phyloP scores from a whole-genome alignment of 2,113 vertebrate genomes.

The Tor tambroides region DNA sequence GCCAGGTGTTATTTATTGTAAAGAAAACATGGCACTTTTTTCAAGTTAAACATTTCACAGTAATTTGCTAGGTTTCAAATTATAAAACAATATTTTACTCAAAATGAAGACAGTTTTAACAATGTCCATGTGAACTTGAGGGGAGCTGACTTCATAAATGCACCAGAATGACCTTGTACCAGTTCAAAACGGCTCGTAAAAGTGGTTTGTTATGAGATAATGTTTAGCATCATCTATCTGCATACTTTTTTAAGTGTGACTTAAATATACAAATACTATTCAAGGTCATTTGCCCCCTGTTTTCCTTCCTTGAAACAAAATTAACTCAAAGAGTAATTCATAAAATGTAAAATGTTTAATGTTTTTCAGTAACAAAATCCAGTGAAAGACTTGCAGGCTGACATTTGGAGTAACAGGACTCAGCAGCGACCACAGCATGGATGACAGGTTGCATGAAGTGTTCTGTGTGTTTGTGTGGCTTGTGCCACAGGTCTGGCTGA shows the following conservation, averaged over 20 bases:
- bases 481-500: slow-evolving; percentile 29
- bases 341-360: slow-evolving; percentile 38
- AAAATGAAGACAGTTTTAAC: not conserved
- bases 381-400: slow-evolving; percentile 43
- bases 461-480: slow-evolving; percentile 18
- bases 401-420: slow-evolving; percentile 30
- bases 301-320: slow-evolving; percentile 11
- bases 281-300: not conserved
- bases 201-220: not conserved
- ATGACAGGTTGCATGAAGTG: not conserved
- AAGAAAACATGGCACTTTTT: too few relatives aligned
- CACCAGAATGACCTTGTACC: too few relatives aligned
- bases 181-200: too few relatives aligned
- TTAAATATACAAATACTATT: not conserved
- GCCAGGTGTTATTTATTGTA: too few relatives aligned
- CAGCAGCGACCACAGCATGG: slow-evolving; percentile 6
- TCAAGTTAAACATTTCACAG: not conserved
- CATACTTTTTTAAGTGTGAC: not conserved
- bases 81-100: not conserved
- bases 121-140: not conserved
- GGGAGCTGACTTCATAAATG: not conserved
- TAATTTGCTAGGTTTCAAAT: not conserved
- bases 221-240: not conserved
- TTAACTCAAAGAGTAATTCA: not conserved
- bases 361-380: slow-evolving; percentile 31